A percentile compares a stretch with the other conserved stretches of the same genome.
phyloP scores from a whole-genome alignment of 2,113 vertebrate species.

The Sprattus sprattus region DNA sequence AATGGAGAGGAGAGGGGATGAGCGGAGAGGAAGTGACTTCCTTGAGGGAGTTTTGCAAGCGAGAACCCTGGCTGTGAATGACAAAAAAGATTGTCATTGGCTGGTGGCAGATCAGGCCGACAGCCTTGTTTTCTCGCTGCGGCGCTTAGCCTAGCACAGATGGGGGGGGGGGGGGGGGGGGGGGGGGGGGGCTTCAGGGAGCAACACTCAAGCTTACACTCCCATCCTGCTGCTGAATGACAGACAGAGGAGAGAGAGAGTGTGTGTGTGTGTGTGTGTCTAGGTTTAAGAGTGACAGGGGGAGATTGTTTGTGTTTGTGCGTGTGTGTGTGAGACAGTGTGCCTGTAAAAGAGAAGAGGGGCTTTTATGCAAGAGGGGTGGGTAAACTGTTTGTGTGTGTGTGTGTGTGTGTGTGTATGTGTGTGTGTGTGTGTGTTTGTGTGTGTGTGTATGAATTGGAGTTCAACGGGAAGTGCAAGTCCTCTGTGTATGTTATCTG shows the following conservation, averaged over 20 bases:
- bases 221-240: slow-evolving; percentile 44
- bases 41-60: slow-evolving; percentile 56
- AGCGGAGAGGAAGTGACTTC: slow-evolving; percentile 38
- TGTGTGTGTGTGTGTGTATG: slow-evolving; percentile 22
- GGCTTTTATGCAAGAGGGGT: slow-evolving; percentile 21
- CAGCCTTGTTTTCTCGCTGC: slow-evolving; percentile 50
- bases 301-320: slow-evolving; percentile 16
- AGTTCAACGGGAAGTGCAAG: not conserved
- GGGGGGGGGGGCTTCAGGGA: not conserved
- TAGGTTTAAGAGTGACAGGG: slow-evolving; percentile 17
- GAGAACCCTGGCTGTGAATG: slow-evolving; percentile 57
- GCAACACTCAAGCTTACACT: no score
- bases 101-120: slow-evolving; percentile 68
- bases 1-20: slow-evolving; percentile 36
- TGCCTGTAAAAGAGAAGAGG: not conserved
- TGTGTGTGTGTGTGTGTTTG: slow-evolving; percentile 7
- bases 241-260: slow-evolving; percentile 50
- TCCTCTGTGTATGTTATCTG: slow-evolving; percentile 26
- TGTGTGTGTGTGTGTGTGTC: slow-evolving; percentile 32
- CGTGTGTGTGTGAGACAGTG: not conserved
- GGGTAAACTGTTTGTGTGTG: slow-evolving; percentile 22
- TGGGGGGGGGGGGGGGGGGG: no score
- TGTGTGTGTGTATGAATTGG: slow-evolving; percentile 6
- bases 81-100: slow-evolving; percentile 71
- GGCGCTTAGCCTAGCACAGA: slow-evolving; percentile 30